phyloP scores from a whole-genome alignment of 2,888 invertebrate species.

The Notodromas monacha region DNA sequence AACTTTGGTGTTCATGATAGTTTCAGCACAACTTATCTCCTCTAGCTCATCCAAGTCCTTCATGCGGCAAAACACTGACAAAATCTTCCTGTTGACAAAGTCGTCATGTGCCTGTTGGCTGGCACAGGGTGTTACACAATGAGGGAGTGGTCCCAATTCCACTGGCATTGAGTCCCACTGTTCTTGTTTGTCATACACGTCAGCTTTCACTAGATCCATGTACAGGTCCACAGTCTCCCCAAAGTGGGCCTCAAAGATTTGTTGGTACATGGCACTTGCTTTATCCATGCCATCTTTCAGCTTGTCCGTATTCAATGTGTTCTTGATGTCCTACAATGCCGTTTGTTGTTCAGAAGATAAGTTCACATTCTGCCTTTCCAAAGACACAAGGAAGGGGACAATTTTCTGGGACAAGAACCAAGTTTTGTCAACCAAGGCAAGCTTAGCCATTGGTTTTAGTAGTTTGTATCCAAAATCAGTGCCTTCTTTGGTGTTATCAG shows the following conservation, averaged over 20 bases:
- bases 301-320: slow-evolving; percentile 4
- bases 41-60: slow-evolving; percentile 4
- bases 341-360: slow-evolving; percentile 2
- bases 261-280: slow-evolving; percentile 2
- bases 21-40: slow-evolving; percentile 2
- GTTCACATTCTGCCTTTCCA: slow-evolving; percentile 2
- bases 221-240: slow-evolving; percentile 4
- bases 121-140: slow-evolving; percentile 4
- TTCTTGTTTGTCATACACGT: slow-evolving; percentile 1
- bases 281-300: slow-evolving; percentile 4
- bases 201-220: slow-evolving; percentile 4
- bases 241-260: slow-evolving; percentile 4
- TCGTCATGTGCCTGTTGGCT: slow-evolving; percentile 2
- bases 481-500: slow-evolving; percentile 2
- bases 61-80: slow-evolving; percentile 4
- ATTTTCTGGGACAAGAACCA: slow-evolving; percentile 4
- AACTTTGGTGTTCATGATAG: slow-evolving; percentile 4
- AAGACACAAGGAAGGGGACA: slow-evolving; percentile 4
- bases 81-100: slow-evolving; percentile 4
- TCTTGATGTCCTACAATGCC: slow-evolving; percentile 2
- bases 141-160: slow-evolving; percentile 2
- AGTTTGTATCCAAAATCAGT: slow-evolving; percentile 4
- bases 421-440: slow-evolving; percentile 4
- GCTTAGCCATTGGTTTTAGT: slow-evolving; percentile 4
- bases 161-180: slow-evolving; percentile 2